Percentiles rank a stretch among this genome's conserved stretches.
Evolutionary conservation across 2,888 invertebrate genomes (phyloP).

Genomic region (Drosophila falleni): DNA sequence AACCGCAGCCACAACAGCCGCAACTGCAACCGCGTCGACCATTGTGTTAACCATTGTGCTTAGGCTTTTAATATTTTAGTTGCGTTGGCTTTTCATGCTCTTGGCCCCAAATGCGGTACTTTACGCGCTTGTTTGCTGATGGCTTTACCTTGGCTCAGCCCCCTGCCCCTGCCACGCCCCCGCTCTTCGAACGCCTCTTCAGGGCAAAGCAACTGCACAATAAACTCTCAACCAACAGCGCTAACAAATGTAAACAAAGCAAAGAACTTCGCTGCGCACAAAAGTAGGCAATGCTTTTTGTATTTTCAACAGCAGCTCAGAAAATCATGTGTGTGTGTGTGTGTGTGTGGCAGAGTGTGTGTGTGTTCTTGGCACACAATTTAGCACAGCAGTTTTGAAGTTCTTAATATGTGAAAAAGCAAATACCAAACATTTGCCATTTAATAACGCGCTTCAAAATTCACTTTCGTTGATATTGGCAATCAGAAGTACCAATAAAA

Average conservation of each 20-base stretch:
- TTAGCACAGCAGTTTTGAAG: slow-evolving; percentile 24
- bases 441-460: not conserved
- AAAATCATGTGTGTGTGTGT: not conserved
- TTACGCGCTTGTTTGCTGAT: slow-evolving; percentile 25
- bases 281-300: slow-evolving; percentile 66
- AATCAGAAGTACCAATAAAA: not conserved
- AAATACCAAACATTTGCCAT: not conserved
- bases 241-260: slow-evolving; percentile 45
- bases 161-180: not conserved
- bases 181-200: not conserved
- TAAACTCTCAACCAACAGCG: slow-evolving; percentile 55
- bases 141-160: slow-evolving; percentile 46
- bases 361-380: slow-evolving; percentile 28
- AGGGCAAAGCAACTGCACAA: slow-evolving; percentile 52
- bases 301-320: not conserved
- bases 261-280: slow-evolving; percentile 50
- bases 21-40: slow-evolving; percentile 24
- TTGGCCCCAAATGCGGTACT: slow-evolving; percentile 22
- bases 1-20: slow-evolving; percentile 5
- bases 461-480: not conserved
- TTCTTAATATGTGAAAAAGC: not conserved
- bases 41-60: slow-evolving; percentile 68
- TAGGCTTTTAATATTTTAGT: slow-evolving; percentile 77
- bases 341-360: too few relatives aligned
- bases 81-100: slow-evolving; percentile 52